Evolutionary conservation across 2,797 vertebrate genomes (phyloP).

Genomic region (Notoglanidium macrostoma): DNA sequence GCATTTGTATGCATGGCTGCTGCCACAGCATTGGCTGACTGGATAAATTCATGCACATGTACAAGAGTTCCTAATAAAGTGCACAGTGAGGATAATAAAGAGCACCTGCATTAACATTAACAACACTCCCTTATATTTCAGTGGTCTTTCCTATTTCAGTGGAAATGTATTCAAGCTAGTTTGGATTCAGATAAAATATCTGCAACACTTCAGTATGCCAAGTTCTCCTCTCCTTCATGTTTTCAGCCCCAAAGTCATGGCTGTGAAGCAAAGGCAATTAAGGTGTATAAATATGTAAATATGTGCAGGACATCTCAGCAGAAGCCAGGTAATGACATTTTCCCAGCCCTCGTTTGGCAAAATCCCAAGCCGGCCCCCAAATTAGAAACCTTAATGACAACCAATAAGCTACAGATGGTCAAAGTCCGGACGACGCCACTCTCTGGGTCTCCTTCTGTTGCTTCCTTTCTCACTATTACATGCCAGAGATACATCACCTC

Average conservation of each 20-base stretch:
- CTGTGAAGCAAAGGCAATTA: constrained; percentile 78
- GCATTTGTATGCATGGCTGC: not conserved
- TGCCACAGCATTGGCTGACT: not conserved
- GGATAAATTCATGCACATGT: not conserved
- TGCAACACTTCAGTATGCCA: constrained; percentile 24
- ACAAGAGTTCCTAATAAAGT: not conserved
- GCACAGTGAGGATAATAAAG: constrained; percentile 19
- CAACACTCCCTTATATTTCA: constrained; percentile 30
- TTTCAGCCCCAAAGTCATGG: constrained; percentile 73
- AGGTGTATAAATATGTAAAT: constrained; percentile 83
- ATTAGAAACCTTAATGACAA: constrained; percentile 85
- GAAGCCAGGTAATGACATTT: constrained; percentile 78
- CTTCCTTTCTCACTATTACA: constrained; percentile 65
- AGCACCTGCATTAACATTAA: constrained; percentile 18
- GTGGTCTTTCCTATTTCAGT: constrained; percentile 14
- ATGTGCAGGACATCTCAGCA: constrained; percentile 73
- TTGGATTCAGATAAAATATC: constrained; percentile 41
- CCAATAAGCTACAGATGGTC: constrained; percentile 81
- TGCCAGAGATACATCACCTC: constrained; percentile 70
- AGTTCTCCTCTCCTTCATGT: constrained; percentile 50
- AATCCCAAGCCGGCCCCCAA: constrained; percentile 78
- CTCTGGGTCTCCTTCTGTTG: constrained; percentile 71
- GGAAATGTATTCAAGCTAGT: constrained; percentile 10
- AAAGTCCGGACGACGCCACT: constrained; percentile 73
- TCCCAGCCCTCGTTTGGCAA: constrained; percentile 75